phyloP scores from a whole-genome alignment of 2,888 invertebrate species.

The Callimorpha dominula region DNA sequence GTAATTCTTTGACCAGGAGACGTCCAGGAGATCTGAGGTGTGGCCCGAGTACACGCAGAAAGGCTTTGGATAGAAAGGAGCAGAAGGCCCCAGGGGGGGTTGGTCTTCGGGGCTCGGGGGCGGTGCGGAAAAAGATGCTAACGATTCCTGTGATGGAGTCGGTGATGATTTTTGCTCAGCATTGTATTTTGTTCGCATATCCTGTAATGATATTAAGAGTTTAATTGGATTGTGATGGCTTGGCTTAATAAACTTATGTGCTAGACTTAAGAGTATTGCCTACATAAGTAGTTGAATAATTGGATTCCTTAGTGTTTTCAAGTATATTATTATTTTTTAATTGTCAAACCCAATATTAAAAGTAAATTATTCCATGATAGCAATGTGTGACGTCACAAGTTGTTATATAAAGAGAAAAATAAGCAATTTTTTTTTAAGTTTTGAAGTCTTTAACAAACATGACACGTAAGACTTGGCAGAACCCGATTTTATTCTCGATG shows the following conservation, averaged over 20 bases:
- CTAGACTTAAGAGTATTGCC: too few relatives aligned
- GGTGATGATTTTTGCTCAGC: slow-evolving; percentile 96
- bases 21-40: slow-evolving; percentile 97
- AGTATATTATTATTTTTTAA: too few relatives aligned
- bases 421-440: too few relatives aligned
- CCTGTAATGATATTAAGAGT: slow-evolving; percentile 79
- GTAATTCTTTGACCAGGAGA: slow-evolving; percentile 99
- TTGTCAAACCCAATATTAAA: too few relatives aligned
- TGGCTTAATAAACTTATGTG: neutral
- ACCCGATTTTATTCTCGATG: too few relatives aligned
- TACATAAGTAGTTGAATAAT: too few relatives aligned
- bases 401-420: too few relatives aligned
- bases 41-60: slow-evolving; percentile 98
- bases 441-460: too few relatives aligned
- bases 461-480: too few relatives aligned
- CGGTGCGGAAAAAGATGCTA: slow-evolving; percentile 88
- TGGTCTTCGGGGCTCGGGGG: slow-evolving; percentile 86
- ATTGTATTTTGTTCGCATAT: slow-evolving; percentile 98
- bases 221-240: neutral
- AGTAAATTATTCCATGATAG: too few relatives aligned
- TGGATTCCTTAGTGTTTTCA: too few relatives aligned
- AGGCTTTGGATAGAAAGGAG: slow-evolving; percentile 95
- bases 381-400: too few relatives aligned
- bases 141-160: slow-evolving; percentile 96
- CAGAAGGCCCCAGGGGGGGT: slow-evolving; percentile 85